These are phyloP conservation scores for Poeciliopsis retropinna DNA, from an alignment of 2,113 vertebrate genomes.

Conservation along the genomic window DNA sequence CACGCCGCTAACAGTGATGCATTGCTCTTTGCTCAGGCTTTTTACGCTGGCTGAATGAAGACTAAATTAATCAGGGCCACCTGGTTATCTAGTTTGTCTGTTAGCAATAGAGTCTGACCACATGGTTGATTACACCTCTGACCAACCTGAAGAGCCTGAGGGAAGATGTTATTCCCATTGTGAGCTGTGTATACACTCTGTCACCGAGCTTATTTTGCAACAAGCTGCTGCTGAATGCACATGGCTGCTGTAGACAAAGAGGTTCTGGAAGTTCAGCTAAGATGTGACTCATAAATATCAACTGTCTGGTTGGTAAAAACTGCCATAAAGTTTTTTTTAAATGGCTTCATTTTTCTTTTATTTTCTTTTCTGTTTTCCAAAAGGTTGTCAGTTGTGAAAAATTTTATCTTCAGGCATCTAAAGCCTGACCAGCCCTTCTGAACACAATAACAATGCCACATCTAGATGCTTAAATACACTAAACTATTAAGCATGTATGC, in stretches of 20 bases:
- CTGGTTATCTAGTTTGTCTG: slow-evolving; percentile 52
- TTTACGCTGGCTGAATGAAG: slow-evolving; percentile 10
- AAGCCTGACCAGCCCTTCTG: no score
- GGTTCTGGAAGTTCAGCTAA: slow-evolving; percentile 7
- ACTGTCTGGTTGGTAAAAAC: background rate
- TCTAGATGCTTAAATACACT: background rate
- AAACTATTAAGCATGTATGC: background rate
- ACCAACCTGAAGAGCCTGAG: slow-evolving; percentile 39
- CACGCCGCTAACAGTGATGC: slow-evolving; percentile 45
- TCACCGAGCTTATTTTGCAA: slow-evolving; percentile 6
- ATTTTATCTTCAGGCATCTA: no score
- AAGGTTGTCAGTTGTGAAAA: no score
- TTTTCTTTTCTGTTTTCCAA: no score
- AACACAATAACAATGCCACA: no score
- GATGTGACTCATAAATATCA: slow-evolving; percentile 2
- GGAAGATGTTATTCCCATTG: slow-evolving; percentile 35
- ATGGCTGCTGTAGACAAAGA: background rate
- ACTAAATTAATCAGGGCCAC: slow-evolving; percentile 41
- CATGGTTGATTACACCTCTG: slow-evolving; percentile 58
- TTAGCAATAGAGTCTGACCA: slow-evolving; percentile 29
- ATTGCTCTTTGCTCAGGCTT: slow-evolving; percentile 25
- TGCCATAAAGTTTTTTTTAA: background rate
- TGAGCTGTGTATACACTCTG: slow-evolving; percentile 3
- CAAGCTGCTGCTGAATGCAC: slow-evolving; percentile 19
- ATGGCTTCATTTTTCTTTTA: no score